A percentile compares a stretch with the other conserved stretches of the same genome.
phyloP scores from a whole-genome alignment of 2,888 invertebrate species.

The Xestoiulus laeticollis region DNA sequence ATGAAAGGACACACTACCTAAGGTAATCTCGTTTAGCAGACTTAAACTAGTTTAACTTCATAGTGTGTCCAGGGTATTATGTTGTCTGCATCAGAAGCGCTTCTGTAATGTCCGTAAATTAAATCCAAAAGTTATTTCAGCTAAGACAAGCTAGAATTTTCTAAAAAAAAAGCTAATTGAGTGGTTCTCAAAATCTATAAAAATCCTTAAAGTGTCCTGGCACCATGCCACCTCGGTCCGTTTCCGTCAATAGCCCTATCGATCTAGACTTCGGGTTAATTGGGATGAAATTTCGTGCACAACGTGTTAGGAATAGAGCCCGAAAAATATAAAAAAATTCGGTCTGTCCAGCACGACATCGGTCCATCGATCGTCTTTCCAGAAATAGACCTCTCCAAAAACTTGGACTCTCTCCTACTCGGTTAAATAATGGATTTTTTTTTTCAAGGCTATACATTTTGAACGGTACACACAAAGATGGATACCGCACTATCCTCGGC shows the following conservation, averaged over 20 bases:
- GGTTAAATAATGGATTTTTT: constrained; percentile 23
- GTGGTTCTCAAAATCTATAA: no score
- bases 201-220: neutral
- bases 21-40: no score
- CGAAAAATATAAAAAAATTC: no score
- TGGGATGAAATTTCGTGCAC: neutral
- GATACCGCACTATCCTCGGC: neutral
- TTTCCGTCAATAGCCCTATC: constrained; percentile 17
- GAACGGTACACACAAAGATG: neutral
- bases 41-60: no score
- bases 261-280: neutral
- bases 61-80: no score
- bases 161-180: no score
- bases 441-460: neutral
- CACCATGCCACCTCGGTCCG: neutral
- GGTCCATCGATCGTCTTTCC: neutral
- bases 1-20: no score
- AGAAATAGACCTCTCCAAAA: neutral
- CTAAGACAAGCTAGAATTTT: no score
- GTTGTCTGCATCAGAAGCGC: no score
- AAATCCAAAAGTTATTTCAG: no score
- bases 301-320: neutral
- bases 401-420: constrained; percentile 7
- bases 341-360: neutral
- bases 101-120: no score